These are phyloP conservation scores for Pegea sp. DNA, from an alignment of 23 tunicate species.

Conservation along the genomic window DNA sequence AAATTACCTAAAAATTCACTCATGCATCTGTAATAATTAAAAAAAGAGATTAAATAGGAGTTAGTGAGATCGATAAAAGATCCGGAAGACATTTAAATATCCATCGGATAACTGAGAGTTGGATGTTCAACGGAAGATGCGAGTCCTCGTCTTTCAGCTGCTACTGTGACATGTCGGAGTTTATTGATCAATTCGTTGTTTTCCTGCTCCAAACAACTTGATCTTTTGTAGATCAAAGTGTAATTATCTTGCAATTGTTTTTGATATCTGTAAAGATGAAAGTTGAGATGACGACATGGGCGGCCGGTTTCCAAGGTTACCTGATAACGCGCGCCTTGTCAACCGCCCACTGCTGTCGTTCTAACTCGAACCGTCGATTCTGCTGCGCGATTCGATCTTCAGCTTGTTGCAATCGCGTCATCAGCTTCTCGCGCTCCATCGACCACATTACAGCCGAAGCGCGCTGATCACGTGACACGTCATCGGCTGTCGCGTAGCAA, in stretches of 20 bases:
- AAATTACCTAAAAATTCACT: too few relatives aligned
- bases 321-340: constrained; percentile 1
- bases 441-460: too few relatives aligned
- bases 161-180: not conserved
- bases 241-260: constrained; percentile 1
- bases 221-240: not conserved
- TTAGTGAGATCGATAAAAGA: too few relatives aligned
- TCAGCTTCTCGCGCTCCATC: not conserved
- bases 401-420: not conserved
- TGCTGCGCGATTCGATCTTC: not conserved
- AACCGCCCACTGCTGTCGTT: not conserved
- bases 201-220: not conserved
- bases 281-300: not conserved
- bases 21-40: too few relatives aligned
- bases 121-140: not conserved
- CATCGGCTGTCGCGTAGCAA: too few relatives aligned
- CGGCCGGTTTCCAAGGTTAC: not conserved
- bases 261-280: constrained; percentile 16
- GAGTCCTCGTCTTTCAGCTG: not conserved
- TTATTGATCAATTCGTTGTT: not conserved
- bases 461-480: too few relatives aligned
- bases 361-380: not conserved
- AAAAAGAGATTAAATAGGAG: too few relatives aligned
- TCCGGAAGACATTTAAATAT: not conserved
- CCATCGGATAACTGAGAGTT: not conserved